phyloP scores from a whole-genome alignment of 53 echinoderm and acorn worm genomes.

The Temnopleurus reevesii region DNA sequence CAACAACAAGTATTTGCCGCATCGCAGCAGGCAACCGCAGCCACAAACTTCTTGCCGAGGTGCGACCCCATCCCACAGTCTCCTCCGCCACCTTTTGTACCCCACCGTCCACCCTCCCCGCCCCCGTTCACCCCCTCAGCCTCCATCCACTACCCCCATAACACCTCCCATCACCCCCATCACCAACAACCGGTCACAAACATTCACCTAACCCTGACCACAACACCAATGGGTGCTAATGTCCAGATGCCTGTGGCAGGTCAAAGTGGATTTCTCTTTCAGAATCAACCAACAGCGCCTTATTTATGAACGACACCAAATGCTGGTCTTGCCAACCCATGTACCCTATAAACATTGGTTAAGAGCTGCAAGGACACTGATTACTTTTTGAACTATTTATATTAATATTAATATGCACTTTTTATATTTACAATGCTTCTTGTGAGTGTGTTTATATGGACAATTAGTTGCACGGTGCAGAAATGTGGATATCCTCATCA shows the following conservation, averaged over 20 bases:
- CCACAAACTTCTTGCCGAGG: neutral
- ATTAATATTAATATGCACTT: neutral
- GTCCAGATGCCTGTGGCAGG: conserved; percentile 30
- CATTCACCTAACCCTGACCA: conserved; percentile 30
- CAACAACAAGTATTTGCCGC: neutral
- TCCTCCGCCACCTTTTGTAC: conserved; percentile 37
- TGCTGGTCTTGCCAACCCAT: neutral
- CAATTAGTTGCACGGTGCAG: neutral
- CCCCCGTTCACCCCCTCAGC: neutral
- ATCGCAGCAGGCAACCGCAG: neutral
- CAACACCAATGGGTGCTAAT: neutral
- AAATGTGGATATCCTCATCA: neutral
- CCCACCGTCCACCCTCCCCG: conserved; percentile 7
- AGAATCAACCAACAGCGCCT: conserved; percentile 31
- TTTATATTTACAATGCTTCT: neutral
- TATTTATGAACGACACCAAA: conserved; percentile 26
- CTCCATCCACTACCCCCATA: neutral
- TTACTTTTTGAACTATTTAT: neutral
- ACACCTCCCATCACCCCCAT: neutral
- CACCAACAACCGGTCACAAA: conserved; percentile 34
- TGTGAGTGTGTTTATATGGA: neutral
- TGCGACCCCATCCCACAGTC: neutral
- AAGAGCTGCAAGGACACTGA: neutral
- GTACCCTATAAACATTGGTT: neutral
- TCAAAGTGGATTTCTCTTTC: conserved; percentile 17